These are phyloP conservation scores for Salpingus planirostris DNA, from an alignment of 2,888 invertebrate genomes.

Conservation along the genomic window DNA sequence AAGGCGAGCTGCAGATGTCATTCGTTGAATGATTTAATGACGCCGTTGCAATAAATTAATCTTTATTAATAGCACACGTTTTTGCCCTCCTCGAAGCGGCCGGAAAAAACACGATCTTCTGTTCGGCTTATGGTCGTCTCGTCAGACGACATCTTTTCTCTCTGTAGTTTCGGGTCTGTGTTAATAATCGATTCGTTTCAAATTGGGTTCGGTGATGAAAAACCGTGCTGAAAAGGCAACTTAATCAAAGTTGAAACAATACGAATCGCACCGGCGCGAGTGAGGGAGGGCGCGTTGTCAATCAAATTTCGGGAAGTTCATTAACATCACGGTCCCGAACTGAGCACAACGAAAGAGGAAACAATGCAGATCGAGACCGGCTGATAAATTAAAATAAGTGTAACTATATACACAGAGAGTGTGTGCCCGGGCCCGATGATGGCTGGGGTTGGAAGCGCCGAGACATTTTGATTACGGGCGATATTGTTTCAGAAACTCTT, in stretches of 20 bases:
- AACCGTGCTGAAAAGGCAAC: conserved; percentile 9
- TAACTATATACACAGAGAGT: too few species aligned
- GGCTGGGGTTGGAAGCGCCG: not conserved
- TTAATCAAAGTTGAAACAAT: conserved; percentile 18
- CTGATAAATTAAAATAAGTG: conserved; percentile 24
- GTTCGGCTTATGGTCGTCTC: too few species aligned
- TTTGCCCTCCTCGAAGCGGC: too few species aligned
- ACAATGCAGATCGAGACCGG: conserved; percentile 19
- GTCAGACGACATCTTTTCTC: too few species aligned
- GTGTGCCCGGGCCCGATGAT: not conserved
- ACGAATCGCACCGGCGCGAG: conserved; percentile 14
- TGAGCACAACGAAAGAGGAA: conserved; percentile 13
- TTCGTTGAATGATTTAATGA: conserved; percentile 35
- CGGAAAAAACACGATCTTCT: too few species aligned
- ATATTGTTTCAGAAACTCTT: conserved; percentile 16
- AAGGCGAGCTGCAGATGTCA: conserved; percentile 37
- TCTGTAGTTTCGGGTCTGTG: not conserved
- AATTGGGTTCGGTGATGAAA: not conserved
- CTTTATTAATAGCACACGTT: conserved; percentile 27
- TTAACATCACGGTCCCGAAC: too few species aligned
- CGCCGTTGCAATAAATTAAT: conserved; percentile 31
- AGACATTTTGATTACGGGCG: conserved; percentile 12
- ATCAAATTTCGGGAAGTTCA: conserved; percentile 18
- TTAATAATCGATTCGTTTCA: not conserved
- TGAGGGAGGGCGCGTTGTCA: not conserved